Evolutionary conservation across 92 coral and sea anemone species (phyloP).

Genomic region (Zoanthus solanderi): DNA sequence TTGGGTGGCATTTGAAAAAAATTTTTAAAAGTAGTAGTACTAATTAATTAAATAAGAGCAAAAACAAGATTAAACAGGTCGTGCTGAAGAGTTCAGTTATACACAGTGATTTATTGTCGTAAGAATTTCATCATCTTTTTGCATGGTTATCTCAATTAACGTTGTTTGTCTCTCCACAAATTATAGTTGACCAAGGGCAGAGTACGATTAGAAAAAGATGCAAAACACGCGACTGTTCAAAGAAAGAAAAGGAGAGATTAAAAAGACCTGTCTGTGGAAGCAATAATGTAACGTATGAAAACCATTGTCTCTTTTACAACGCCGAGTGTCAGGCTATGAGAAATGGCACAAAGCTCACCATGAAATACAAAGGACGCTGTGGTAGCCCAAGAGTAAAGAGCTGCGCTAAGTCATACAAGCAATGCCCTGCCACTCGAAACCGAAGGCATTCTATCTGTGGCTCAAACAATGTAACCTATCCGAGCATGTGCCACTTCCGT

Average conservation of each 20-base stretch:
- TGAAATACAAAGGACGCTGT: conserved; percentile 69
- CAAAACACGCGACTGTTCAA: not conserved
- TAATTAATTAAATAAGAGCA: too few species aligned
- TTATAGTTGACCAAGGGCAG: conserved; percentile 13
- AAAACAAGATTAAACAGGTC: too few species aligned
- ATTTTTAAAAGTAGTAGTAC: too few species aligned
- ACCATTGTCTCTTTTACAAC: conserved; percentile 68
- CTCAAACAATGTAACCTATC: conserved; percentile 80
- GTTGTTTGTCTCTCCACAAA: not conserved
- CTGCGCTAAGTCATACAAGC: conserved; percentile 52
- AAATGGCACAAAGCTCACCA: conserved; percentile 38
- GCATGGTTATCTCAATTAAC: not conserved
- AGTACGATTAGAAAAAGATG: not conserved
- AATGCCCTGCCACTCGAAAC: conserved; percentile 61
- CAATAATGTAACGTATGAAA: conserved; percentile 75
- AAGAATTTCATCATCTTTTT: not conserved
- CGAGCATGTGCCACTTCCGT: conserved; percentile 81
- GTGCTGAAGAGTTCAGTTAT: too few species aligned
- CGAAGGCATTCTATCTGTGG: conserved; percentile 83
- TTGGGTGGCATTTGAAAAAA: too few species aligned
- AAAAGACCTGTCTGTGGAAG: conserved; percentile 72
- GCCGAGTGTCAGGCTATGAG: conserved; percentile 71
- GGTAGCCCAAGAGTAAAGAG: conserved; percentile 51
- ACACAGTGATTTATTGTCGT: too few species aligned
- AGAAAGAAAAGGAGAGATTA: not conserved